Evolutionary conservation across 2,888 invertebrate species (phyloP), one percentile per base, ranked within the genome.

Genomic region (Masnerella sp.): DNA sequence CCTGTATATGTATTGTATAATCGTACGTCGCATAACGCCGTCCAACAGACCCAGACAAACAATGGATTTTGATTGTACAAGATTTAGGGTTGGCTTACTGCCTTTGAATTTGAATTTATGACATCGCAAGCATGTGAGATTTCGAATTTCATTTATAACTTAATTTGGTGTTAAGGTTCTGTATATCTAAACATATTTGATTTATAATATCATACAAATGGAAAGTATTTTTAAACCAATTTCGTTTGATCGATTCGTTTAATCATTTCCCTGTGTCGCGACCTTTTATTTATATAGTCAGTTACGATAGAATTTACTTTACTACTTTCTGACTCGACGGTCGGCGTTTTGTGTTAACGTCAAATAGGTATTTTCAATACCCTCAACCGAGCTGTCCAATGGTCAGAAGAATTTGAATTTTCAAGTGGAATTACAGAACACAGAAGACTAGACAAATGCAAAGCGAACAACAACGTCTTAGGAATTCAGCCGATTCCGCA

Each of bases 331-430:
- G n/a, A n/a, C n/a, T n/a, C n/a, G n/a, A n/a, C n/a, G n/a, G n/a
- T n/a, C 11, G 17, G 34, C 7, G 12, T 47, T 65, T 40, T 34
- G 65, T 51, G 56, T 74, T 75, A 65, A 70, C 78, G 87, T 85
- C 86, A 85, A 86, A 85, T 80, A 72, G 86, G 86, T 85, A 87
- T 87, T 86, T 86, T 83, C 84, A 87, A 86, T 87, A 85, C 80
- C 58, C 25, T 51, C 34, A 54, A 36, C 18, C 36, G 18, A 49
- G 18, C 51, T 32, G 78, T 78, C 74, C 75, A 64, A 72, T 77
- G 81, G 82, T 80, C 83, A 82, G 78, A 85, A 85, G 85, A 86
- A 86, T 86, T 85, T 82, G 80, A 81, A 84, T 85, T 81, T 75
- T 69, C 72, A 61, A 11, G 40, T 36, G 52, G 58, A 67, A 78